Base-by-base conservation (phyloP, 2,888 invertebrate genomes). In the Ecdyonurus torrentis region DNA sequence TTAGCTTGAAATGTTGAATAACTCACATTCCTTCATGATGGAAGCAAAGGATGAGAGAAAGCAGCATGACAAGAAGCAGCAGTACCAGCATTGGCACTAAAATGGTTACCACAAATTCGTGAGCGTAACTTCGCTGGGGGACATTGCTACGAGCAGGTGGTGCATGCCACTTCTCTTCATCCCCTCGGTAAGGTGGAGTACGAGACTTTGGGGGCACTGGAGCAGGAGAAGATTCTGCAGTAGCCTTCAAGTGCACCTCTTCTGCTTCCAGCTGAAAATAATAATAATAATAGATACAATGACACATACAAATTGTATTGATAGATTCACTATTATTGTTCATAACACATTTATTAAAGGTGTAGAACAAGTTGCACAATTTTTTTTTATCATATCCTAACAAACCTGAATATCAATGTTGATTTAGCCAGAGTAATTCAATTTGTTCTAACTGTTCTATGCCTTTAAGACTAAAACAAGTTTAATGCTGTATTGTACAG, bases 1-100 rank as follows among this genome's bases (percentile, higher is more conserved):
- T n/a, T n/a, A n/a, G n/a, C n/a, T n/a, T n/a, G n/a, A n/a, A n/a
- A n/a, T n/a, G n/a, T n/a, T n/a, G n/a, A 23, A 55, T 64, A 70
- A 84, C 88, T 87, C 74, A 89, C 89, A 86, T 78, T 71, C 85
- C 83, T 67, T 86, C 85, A 69, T 87, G 85, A 67, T 87, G 84
- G 67, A 89, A 83, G 73, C 89, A 90, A 15, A 90, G 76, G 0
- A 87, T 82, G 1, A 85, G 81, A 0, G 88, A 86, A 1, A 90
- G 72, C 5, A 86, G 77, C 2, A 84, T 79, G 1, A 84, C 79
- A 1, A 88, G 74, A 20, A 87, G 71, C 58, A 87, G 74, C 71
- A 90, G 77, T 58, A 89, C 76, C 63, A 84, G 72, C 66, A 85
- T 77, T 0, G 90, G 89, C 18, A 86, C 79, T 15, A 87, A 80